Base-by-base conservation (phyloP, 2,797 vertebrate species). In the Perdix hodgsoniae region DNA sequence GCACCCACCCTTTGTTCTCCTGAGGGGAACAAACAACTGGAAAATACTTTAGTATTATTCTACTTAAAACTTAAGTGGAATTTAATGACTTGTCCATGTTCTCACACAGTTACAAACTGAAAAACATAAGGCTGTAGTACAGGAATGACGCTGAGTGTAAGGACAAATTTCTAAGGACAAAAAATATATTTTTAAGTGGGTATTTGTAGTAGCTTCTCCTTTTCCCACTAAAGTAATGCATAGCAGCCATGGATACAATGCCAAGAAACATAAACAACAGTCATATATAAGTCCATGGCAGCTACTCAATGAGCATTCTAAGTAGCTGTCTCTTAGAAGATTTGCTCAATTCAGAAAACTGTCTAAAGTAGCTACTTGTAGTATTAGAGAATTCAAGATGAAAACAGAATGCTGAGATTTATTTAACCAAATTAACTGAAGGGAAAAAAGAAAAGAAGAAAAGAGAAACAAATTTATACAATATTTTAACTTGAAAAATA, bases 401-500 rank as follows among this genome's bases (percentile, higher is more conserved):
- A 85, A 96, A 69, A 54, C 78, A 93, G 88, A 94, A 86, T 92
- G 90, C 82, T 85, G 93, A 95, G 47, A 31, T 33, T 74, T 4
- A 67, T 22, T 24, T 61, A 71, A 61, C 14, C 79, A 95, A 76
- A 94, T 96, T 95, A 96, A 94, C 86, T 67, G 15, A 4, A 8
- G 6, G 9, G 1, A 59, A 17, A 19, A 11, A 73, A 96, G 19
- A n/a, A 14, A 57, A 95, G 11, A 12, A 31, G 89, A 10, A 33
- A 80, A 83, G 50, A 92, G 49, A 92, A 85, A 91, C 57, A 95
- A 96, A 94, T 91, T 93, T 81, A 88, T 96, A 93, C 92, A 94
- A 91, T 96, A 96, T 96, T 97, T 97, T 96, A 96, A 96, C 70
- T 65, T 95, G 93, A 97, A 96, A 56, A 97, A 97, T 97, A 83